phyloP scores from a whole-genome alignment of 2,797 vertebrate species.

The Poecilia velifera region DNA sequence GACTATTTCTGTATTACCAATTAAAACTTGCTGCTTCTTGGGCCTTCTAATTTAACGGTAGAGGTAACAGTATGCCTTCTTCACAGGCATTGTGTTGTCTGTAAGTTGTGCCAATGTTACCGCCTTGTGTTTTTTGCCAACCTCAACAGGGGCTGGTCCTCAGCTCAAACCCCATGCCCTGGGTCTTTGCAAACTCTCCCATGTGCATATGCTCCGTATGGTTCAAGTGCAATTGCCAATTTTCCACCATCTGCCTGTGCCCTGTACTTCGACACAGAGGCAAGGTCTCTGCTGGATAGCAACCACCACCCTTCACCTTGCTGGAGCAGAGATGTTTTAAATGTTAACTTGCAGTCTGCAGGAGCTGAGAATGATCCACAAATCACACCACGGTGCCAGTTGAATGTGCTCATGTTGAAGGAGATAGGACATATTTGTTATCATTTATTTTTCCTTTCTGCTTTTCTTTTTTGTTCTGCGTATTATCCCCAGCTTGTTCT shows the following conservation, averaged over 20 bases:
- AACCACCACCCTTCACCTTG: slow-evolving; percentile 68
- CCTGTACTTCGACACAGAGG: slow-evolving; percentile 71
- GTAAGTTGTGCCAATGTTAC: slow-evolving; percentile 64
- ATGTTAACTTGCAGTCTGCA: slow-evolving; percentile 54
- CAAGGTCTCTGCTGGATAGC: slow-evolving; percentile 65
- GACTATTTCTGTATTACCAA: neutral
- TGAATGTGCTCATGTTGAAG: slow-evolving; percentile 17
- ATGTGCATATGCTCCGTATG: slow-evolving; percentile 83
- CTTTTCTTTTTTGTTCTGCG: neutral
- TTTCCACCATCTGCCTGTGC: slow-evolving; percentile 82
- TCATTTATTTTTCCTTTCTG: slow-evolving; percentile 30
- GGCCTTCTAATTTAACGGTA: slow-evolving; percentile 22
- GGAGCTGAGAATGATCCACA: slow-evolving; percentile 38
- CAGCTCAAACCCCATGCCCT: slow-evolving; percentile 66
- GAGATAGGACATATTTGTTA: slow-evolving; percentile 27
- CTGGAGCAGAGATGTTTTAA: slow-evolving; percentile 56
- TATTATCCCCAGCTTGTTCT: slow-evolving; percentile 24
- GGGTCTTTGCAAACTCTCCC: slow-evolving; percentile 77
- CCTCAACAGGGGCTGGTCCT: slow-evolving; percentile 70
- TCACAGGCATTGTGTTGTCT: slow-evolving; percentile 41
- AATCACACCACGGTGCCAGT: slow-evolving; percentile 19
- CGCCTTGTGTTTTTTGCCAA: slow-evolving; percentile 72
- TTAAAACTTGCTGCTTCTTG: neutral
- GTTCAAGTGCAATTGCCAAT: slow-evolving; percentile 74
- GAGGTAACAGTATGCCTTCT: slow-evolving; percentile 4